A percentile compares a stretch with the other conserved stretches of the same genome.
These are phyloP conservation scores for Aethina tumida DNA, from an alignment of 1,140 invertebrate species.

Conservation along the genomic window DNA sequence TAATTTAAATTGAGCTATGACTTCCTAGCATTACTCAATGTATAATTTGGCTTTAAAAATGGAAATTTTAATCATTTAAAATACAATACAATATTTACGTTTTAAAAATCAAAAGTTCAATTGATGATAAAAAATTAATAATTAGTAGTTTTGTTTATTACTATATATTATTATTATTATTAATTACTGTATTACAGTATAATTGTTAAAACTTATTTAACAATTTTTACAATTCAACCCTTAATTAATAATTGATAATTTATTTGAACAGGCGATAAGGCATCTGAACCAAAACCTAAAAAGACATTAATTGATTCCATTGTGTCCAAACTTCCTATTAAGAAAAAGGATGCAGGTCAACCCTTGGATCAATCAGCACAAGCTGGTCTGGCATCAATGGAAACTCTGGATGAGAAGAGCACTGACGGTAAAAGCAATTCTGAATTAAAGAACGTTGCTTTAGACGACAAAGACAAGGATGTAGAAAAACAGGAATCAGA, in stretches of 20 bases:
- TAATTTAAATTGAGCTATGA: too few relatives aligned
- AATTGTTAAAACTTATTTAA: constrained; percentile 3
- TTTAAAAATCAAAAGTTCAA: too few relatives aligned
- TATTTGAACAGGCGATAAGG: constrained; percentile 20
- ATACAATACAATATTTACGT: too few relatives aligned
- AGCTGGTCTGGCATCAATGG: constrained; percentile 65
- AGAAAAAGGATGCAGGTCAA: constrained; percentile 27
- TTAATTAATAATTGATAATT: too few relatives aligned
- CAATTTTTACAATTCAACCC: constrained; percentile 1
- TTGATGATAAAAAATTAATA: too few relatives aligned
- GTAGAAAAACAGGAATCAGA: constrained; percentile 30
- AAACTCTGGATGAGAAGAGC: constrained; percentile 56
- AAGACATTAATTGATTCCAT: constrained; percentile 49
- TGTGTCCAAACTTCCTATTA: constrained; percentile 46
- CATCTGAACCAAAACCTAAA: constrained; percentile 28
- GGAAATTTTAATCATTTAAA: too few relatives aligned
- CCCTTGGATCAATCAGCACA: constrained; percentile 36
- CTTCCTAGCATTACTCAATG: too few relatives aligned
- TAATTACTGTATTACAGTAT: constrained; percentile 3
- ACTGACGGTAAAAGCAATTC: constrained; percentile 40
- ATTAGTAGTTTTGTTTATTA: too few relatives aligned
- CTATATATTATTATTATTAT: too few relatives aligned
- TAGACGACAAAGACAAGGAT: constrained; percentile 38
- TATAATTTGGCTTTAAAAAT: too few relatives aligned
- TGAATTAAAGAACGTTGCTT: constrained; percentile 58